Evolutionary conservation across 1,140 invertebrate genomes (phyloP), one percentile per base, ranked within the genome.

Genomic region (Pogonomyrmex californicus): DNA sequence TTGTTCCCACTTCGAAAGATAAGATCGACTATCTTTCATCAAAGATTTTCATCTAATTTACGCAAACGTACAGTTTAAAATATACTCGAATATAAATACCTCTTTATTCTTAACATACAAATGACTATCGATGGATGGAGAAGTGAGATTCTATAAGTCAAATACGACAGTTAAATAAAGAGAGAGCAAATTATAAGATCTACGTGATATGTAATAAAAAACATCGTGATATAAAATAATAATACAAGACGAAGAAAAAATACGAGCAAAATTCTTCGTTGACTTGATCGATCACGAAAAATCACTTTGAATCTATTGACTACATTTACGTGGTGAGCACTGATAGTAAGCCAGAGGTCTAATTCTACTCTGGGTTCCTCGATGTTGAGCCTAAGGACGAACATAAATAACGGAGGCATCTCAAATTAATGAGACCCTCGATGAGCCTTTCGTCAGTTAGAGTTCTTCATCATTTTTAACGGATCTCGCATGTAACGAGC

Each of bases 401-500:
- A 75, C 63, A 9, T 58, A 70, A 86, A 73, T 49, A 70, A 86
- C 63, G 78, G 71, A 75, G 51, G 65, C 78, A 5, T 75, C 60
- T 66, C 65, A 51, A 23, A 5, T 85, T 36, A 88, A 49, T 76
- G 87, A 63, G 62, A 86, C 23, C 77, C 62, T 14, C 77, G 77
- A 60, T 58, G 81, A 63, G 36, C 9, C 71, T 77, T 86, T 83
- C 73, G 90, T 93, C 91, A 93, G 71, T 93, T 92, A 17, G 85
- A 92, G 88, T 94, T 95, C 62, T 95, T 95, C 51, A 97, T 89
- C 92, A 97, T 95, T 85, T 96, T 96, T 14, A 96, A 91, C 0
- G 97, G 96, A 90, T 98, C 97, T 75, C 96, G 96, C 90, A 97
- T 96, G 91, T 98, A 98, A 71, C 97, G 96, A 1, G 97, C 97